These are phyloP conservation scores for Litoditis marina DNA, from an alignment of 2,888 invertebrate species.

Conservation along the genomic window DNA sequence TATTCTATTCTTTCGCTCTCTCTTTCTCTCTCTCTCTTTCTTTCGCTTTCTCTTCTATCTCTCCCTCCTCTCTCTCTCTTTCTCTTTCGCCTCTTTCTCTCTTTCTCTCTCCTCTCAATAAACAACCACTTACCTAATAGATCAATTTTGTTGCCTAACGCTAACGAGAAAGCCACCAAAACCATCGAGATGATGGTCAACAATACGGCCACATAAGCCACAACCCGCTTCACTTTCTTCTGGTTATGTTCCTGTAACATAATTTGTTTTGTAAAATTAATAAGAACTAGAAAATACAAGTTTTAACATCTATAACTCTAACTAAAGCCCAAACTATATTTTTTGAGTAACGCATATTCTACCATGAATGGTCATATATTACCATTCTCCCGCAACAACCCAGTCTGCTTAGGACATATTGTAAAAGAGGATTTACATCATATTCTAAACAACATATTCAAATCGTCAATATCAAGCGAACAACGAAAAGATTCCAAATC, in stretches of 20 bases:
- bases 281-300: too few relatives aligned
- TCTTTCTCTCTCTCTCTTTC: background rate
- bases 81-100: background rate
- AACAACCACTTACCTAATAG: conserved; percentile 55
- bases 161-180: conserved; percentile 54
- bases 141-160: conserved; percentile 59
- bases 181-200: conserved; percentile 51
- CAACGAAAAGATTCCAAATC: background rate
- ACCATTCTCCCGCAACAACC: too few relatives aligned
- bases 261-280: too few relatives aligned
- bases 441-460: too few relatives aligned
- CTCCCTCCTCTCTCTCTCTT: background rate
- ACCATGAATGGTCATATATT: too few relatives aligned
- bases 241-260: conserved; percentile 44
- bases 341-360: too few relatives aligned
- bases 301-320: background rate
- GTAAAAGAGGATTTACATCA: too few relatives aligned
- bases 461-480: too few relatives aligned
- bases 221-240: conserved; percentile 54
- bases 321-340: background rate
- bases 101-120: background rate
- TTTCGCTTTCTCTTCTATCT: background rate
- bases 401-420: too few relatives aligned
- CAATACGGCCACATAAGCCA: conserved; percentile 51
- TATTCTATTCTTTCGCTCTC: background rate